Evolutionary conservation across 2,113 vertebrate species (phyloP).

Genomic region (Xiphophorus hellerii): DNA sequence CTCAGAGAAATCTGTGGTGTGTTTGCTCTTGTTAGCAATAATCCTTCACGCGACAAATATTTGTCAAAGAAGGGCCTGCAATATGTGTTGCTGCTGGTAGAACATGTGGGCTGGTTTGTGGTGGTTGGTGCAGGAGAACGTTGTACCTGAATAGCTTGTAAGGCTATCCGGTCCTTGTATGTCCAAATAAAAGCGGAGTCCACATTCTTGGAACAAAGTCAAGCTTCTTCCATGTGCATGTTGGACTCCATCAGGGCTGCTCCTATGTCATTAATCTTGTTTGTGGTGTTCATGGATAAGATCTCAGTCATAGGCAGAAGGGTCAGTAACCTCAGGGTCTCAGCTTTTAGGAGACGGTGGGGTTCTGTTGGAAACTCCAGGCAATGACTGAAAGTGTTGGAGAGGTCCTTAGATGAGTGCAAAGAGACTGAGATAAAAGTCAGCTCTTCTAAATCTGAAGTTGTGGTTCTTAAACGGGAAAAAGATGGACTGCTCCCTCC

Average conservation of each 20-base stretch:
- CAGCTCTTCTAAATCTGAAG: too few relatives aligned
- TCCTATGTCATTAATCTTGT: background rate
- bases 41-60: background rate
- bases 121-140: background rate
- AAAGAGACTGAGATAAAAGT: too few relatives aligned
- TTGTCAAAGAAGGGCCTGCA: too few relatives aligned
- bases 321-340: too few relatives aligned
- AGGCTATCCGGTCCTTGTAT: background rate
- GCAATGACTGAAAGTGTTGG: too few relatives aligned
- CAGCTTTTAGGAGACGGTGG: too few relatives aligned
- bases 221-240: background rate
- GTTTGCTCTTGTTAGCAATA: background rate
- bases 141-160: background rate
- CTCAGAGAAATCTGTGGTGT: slow-evolving; percentile 3
- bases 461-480: too few relatives aligned
- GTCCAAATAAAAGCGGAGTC: background rate
- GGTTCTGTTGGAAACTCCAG: too few relatives aligned
- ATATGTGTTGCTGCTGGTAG: background rate
- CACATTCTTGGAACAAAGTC: background rate
- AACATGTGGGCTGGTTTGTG: background rate
- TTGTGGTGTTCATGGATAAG: too few relatives aligned
- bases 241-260: background rate
- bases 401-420: too few relatives aligned
- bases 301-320: too few relatives aligned
- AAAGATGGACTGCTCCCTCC: too few relatives aligned